Evolutionary conservation across 2,888 invertebrate species (phyloP).

Genomic region (Heliconius erato): DNA sequence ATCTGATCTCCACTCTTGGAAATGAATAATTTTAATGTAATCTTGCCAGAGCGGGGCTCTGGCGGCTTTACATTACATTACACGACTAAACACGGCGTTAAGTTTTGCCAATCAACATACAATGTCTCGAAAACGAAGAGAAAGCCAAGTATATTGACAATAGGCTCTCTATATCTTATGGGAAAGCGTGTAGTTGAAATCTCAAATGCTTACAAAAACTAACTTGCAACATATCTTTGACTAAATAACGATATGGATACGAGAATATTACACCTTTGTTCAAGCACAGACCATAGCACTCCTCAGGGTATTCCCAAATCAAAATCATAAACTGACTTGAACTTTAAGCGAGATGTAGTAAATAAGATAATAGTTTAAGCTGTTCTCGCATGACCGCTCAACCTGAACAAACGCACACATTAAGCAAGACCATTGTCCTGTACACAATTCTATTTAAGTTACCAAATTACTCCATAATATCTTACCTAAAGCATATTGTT

Average conservation of each 20-base stretch:
- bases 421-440: constrained; percentile 57
- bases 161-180: too few species aligned
- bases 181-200: too few species aligned
- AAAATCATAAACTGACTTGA: constrained; percentile 41
- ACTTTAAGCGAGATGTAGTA: constrained; percentile 32
- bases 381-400: constrained; percentile 63
- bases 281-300: neutral
- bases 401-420: constrained; percentile 63
- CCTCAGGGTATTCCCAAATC: constrained; percentile 26
- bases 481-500: constrained; percentile 19
- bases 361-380: constrained; percentile 46
- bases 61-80: too few species aligned
- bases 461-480: constrained; percentile 33
- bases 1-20: too few species aligned
- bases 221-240: neutral
- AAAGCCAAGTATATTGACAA: too few species aligned
- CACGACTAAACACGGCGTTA: too few species aligned
- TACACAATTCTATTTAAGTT: constrained; percentile 57
- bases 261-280: neutral
- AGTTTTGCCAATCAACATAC: too few species aligned
- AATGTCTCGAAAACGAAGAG: too few species aligned
- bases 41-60: too few species aligned
- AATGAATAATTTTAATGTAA: too few species aligned
- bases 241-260: neutral
- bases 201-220: neutral